Evolutionary conservation across 2,888 invertebrate species (phyloP), one percentile per base, ranked within the genome.

Genomic region (Rhagium mordax): DNA sequence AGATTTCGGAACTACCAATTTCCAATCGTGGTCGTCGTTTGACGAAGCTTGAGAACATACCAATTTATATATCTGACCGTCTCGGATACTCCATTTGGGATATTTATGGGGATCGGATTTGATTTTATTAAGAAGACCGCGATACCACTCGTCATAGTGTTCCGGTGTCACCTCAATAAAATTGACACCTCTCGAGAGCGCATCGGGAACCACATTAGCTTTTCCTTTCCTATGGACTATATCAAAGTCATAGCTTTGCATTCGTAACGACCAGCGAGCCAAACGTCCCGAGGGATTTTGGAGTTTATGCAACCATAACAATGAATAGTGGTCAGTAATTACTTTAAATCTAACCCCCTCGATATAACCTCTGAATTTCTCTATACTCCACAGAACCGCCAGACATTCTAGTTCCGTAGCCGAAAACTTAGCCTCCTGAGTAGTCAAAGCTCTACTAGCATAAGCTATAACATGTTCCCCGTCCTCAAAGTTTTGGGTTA

Each of bases 21-120:
- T 72, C 71, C 71, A 74, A n/a, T 59, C 65, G 20, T 47, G 48
- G 33, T 66, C 64, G 6, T 47, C 55, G 16, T 10, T 10, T 10
- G 76, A 53, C 16, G 66, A 60, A 21, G 59, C 64, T 21, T 51
- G 47, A 16, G 20, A 33, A 33, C 62, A 24, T 18, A 70, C 57
- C 20, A 55, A 61, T 69, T 78, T 78, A 51, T 74, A 79, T 3
- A 80, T 8, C 15, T 62, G 29, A 20, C 62, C 70, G 20, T 33
- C 53, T 4, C 48, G 67, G 20, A 68, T 68, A 0, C 48, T 20
- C 68, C 59, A 53, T 53, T 53, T 53, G 8, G 53, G 53, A 1
- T 20, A 53, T 2, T 53, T 20, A 10, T 18, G 53, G 5, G 53
- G 53, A 21, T 53, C 6, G 2, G 21, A 20, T 4, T 18, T 24